Percentiles rank a stretch among this genome's conserved stretches.
Conservation (phyloP, 2,888 invertebrate species). For the Hofmannophila pseudospretella region DNA sequence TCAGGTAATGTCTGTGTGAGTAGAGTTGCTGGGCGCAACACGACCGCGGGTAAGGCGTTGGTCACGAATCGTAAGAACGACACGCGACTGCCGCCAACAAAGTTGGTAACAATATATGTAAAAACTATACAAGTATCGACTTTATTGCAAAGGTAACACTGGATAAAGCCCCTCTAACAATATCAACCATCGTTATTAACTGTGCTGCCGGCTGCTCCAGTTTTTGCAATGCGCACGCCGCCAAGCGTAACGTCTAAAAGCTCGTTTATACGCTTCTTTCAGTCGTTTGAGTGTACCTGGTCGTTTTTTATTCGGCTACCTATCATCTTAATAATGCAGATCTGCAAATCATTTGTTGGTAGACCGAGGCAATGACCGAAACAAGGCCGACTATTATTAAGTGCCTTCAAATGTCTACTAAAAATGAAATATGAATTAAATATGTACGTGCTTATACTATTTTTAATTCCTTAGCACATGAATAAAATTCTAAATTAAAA, state of each 20-base stretch:
- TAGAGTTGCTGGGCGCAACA: background rate
- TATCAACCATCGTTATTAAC: background rate
- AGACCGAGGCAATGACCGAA: slow-evolving; percentile 47
- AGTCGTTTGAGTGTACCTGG: slow-evolving; percentile 48
- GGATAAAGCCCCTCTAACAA: background rate
- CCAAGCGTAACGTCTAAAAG: slow-evolving; percentile 69
- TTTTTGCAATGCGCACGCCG: slow-evolving; percentile 56
- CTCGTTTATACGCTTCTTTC: slow-evolving; percentile 70
- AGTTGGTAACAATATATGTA: background rate
- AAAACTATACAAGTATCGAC: background rate
- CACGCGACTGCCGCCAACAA: background rate
- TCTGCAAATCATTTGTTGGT: slow-evolving; percentile 51
- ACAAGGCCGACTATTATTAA: slow-evolving; percentile 49
- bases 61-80: slow-evolving; percentile 1
- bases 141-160: slow-evolving; percentile 1
- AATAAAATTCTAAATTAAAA: too few relatives aligned
- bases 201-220: slow-evolving; percentile 20
- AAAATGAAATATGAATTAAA: too few relatives aligned
- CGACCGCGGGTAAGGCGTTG: background rate
- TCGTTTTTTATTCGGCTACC: slow-evolving; percentile 37
- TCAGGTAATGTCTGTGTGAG: background rate
- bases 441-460: too few relatives aligned
- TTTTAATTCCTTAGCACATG: too few relatives aligned
- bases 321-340: slow-evolving; percentile 54
- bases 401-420: slow-evolving; percentile 18